Conservation (phyloP, 1,140 invertebrate genomes). For the Drosophila dunni region DNA sequence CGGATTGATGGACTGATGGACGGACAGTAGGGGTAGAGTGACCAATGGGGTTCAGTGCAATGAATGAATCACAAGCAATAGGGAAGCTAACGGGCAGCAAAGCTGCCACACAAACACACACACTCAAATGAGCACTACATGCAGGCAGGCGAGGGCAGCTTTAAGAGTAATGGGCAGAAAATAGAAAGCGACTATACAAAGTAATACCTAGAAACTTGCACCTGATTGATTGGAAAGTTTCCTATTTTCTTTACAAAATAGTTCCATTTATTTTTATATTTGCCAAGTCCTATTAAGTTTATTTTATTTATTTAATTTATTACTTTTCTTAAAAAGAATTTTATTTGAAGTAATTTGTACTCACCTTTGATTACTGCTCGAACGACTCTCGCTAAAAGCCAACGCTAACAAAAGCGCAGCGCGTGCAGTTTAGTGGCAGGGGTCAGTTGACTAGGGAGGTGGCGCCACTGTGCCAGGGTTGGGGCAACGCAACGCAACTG, state of each 20-base stretch:
- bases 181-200: neutral
- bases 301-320: too few relatives aligned
- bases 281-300: too few relatives aligned
- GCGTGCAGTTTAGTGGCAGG: conserved; percentile 37
- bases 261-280: too few relatives aligned
- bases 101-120: conserved; percentile 23
- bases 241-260: too few relatives aligned
- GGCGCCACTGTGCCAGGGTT: neutral
- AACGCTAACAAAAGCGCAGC: conserved; percentile 42
- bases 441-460: conserved; percentile 23
- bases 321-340: too few relatives aligned
- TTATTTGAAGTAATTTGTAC: too few relatives aligned
- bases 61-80: conserved; percentile 72
- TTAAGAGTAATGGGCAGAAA: neutral
- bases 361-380: neutral
- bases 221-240: too few relatives aligned
- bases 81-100: conserved; percentile 19
- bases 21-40: conserved; percentile 36
- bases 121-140: conserved; percentile 13
- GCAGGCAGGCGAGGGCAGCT: neutral
- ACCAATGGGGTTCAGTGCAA: conserved; percentile 53
- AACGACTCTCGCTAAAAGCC: neutral
- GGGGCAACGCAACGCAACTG: neutral
- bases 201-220: neutral
- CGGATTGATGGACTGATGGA: conserved; percentile 21